Evolutionary conservation across 2,797 vertebrate species (phyloP).

Genomic region (Myioborus melanocephalus): DNA sequence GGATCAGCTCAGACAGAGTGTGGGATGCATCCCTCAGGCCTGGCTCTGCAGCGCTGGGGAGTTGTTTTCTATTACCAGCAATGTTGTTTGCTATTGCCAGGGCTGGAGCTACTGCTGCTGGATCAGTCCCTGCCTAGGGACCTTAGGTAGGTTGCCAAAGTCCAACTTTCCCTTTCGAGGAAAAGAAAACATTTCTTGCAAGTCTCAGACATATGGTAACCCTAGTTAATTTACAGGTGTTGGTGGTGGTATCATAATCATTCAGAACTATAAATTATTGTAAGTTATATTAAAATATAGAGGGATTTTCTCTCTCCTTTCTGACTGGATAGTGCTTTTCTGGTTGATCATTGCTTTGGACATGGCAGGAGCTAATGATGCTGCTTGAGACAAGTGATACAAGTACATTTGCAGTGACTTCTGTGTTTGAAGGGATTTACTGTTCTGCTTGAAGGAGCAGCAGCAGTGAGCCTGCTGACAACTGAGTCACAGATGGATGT

Average conservation of each 20-base stretch:
- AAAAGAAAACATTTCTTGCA: not conserved
- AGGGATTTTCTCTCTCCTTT: not conserved
- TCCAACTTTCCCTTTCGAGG: not conserved
- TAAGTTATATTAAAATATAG: not conserved
- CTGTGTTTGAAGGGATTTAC: not conserved
- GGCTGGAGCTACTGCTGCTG: not conserved
- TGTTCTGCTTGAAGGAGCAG: not conserved
- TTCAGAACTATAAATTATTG: not conserved
- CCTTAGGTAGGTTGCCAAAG: not conserved
- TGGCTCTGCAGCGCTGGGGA: not conserved
- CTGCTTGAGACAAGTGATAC: not conserved
- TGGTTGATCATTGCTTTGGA: not conserved
- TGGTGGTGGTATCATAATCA: not conserved
- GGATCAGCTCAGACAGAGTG: not conserved
- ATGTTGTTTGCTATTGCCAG: too few species aligned
- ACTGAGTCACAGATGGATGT: not conserved
- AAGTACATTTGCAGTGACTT: not conserved
- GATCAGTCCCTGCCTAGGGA: not conserved
- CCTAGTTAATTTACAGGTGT: rapidly evolving
- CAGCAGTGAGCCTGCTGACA: not conserved
- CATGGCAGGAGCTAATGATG: not conserved
- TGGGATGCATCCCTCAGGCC: not conserved
- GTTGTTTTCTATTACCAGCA: rapidly evolving
- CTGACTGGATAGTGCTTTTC: not conserved
- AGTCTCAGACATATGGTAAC: not conserved